phyloP scores from a whole-genome alignment of 2,113 vertebrate species.

The Zapus hudsonius region DNA sequence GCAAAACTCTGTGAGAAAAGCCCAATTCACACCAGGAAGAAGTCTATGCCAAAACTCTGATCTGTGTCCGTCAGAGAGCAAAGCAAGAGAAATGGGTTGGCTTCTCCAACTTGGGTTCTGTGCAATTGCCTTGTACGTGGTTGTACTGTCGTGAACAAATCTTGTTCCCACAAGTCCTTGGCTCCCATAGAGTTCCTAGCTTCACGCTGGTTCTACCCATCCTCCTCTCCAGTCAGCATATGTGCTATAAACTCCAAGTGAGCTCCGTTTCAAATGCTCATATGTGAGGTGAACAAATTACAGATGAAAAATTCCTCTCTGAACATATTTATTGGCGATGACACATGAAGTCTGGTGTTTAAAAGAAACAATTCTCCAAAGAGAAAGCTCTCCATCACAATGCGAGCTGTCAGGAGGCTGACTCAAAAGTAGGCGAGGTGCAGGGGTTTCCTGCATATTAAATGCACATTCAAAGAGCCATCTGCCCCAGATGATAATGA shows the following conservation, averaged over 20 bases:
- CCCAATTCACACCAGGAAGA: background rate
- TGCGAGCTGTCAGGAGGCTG: constrained; percentile 1
- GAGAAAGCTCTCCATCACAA: background rate
- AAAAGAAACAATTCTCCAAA: constrained; percentile 31
- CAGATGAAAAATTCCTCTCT: constrained; percentile 54
- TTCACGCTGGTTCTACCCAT: background rate
- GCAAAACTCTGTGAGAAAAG: background rate
- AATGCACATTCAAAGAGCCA: constrained; percentile 66
- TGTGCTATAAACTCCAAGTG: background rate
- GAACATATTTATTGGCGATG: constrained; percentile 44
- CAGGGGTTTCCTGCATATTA: constrained; percentile 45
- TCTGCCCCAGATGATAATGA: constrained; percentile 60
- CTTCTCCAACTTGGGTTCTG: background rate
- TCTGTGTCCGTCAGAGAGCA: background rate
- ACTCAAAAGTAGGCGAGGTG: background rate
- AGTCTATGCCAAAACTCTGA: background rate
- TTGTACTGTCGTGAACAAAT: background rate
- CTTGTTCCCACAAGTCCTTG: background rate
- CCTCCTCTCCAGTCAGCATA: background rate
- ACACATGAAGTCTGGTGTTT: constrained; percentile 18
- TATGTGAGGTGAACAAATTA: constrained; percentile 13
- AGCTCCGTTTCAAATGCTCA: constrained; percentile 21
- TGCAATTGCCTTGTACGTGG: background rate
- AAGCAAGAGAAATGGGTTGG: background rate
- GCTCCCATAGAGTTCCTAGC: background rate